These are phyloP conservation scores for Poecilus cupreus DNA, from an alignment of 2,888 invertebrate species.

Conservation along the genomic window DNA sequence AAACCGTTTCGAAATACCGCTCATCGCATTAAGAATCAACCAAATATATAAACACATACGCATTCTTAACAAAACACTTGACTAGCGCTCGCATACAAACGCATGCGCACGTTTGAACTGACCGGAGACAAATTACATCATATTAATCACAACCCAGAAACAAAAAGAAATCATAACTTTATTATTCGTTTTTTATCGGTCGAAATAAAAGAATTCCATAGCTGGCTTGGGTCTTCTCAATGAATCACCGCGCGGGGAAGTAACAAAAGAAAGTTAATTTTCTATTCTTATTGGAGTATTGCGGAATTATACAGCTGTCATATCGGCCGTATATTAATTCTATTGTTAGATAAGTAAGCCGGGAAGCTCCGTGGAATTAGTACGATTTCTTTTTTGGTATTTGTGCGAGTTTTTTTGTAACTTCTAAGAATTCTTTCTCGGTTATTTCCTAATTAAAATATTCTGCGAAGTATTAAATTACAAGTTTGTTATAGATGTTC, in stretches of 20 bases:
- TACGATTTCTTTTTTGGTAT: neutral
- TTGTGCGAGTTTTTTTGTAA: neutral
- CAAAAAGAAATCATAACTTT: constrained; percentile 57
- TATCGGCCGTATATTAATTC: constrained; percentile 50
- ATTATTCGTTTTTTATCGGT: constrained; percentile 51
- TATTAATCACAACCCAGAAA: constrained; percentile 52
- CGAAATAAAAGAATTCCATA: constrained; percentile 54
- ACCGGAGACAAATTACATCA: constrained; percentile 50
- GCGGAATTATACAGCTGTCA: constrained; percentile 59
- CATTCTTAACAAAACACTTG: constrained; percentile 37
- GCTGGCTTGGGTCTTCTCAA: constrained; percentile 35
- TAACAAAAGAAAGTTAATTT: constrained; percentile 58
- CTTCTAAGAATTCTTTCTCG: constrained; percentile 5
- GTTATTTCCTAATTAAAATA: constrained; percentile 34
- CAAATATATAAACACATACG: constrained; percentile 30
- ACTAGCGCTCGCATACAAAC: neutral
- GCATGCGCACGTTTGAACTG: constrained; percentile 38
- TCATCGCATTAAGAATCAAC: constrained; percentile 28
- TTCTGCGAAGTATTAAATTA: constrained; percentile 10
- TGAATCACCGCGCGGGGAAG: constrained; percentile 42
- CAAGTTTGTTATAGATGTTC: constrained; percentile 1
- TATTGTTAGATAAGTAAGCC: constrained; percentile 45
- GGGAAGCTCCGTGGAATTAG: neutral
- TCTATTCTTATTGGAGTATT: constrained; percentile 55
- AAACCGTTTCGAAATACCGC: constrained; percentile 50